Base-by-base conservation (phyloP, 2,113 vertebrate species). In the Paratilapia polleni region DNA sequence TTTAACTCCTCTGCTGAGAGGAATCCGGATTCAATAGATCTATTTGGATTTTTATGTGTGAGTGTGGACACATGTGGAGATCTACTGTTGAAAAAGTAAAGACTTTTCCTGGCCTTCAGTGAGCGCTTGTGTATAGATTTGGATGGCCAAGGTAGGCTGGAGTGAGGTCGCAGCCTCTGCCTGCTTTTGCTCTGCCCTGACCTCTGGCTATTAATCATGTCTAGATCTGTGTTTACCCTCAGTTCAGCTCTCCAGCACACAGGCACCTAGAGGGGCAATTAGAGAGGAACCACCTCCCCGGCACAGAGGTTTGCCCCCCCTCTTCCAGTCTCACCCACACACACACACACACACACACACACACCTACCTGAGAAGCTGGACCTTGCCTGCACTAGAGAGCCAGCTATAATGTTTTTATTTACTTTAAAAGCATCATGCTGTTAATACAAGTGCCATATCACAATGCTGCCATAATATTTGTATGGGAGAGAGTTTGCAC, bases 201-300 rank as follows among this genome's bases (percentile, higher is more conserved):
- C 94, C 94, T 80, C 78, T 84, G 80, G 91, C 93, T 94, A 95
- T 95, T 95, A 95, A 95, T 95, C 94, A 95, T 95, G 90, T 92
- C 87, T 88, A 91, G 90, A 93, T 95, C 90, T 94, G 93, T 95
- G 93, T 94, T 95, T 95, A 95, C 93, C 93, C 93, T 93, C 93
- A 91, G 90, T 92, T 93, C 94, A 93, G 92, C 93, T 94, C 93
- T 92, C 90, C 86, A 92, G 94, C 93, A 87, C 91, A 93, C 88
- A 93, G 90, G 93, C 93, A 94, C 93, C 94, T 94, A 93, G 93
- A 94, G 94, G 94, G 93, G 92, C 94, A 95, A 95, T 95, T 95
- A 95, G 90, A 94, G 93, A 92, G 85, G 89, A 92, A 87, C 88
- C 77, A 66, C 84, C 80, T 80, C 88, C 91, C 87, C 92, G 86